A percentile compares a stretch with the other conserved stretches of the same genome.
These are phyloP conservation scores for Eurytoma adleriae DNA, from an alignment of 2,888 invertebrate species.

Conservation along the genomic window DNA sequence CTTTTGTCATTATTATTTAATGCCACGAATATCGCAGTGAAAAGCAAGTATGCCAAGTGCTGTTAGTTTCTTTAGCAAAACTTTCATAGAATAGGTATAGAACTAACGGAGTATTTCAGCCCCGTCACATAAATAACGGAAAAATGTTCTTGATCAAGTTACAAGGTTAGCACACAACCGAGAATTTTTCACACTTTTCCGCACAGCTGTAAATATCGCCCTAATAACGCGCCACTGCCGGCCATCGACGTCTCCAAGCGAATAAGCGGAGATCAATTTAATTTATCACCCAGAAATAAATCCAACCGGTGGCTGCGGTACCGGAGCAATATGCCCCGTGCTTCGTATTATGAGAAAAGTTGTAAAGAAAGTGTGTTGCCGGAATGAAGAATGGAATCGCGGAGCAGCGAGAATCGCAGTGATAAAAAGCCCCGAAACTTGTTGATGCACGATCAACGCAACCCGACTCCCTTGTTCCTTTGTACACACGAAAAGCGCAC, in stretches of 20 bases:
- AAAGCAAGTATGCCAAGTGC: too few relatives aligned
- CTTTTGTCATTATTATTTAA: too few relatives aligned
- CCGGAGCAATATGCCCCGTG: slow-evolving; percentile 10
- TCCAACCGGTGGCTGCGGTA: not conserved
- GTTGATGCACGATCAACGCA: slow-evolving; percentile 24
- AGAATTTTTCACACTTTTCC: not conserved
- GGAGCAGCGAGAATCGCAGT: not conserved
- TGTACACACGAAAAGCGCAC: not conserved
- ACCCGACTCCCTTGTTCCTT: too few relatives aligned
- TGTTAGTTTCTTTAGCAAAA: too few relatives aligned
- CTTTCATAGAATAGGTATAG: too few relatives aligned
- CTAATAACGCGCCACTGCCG: not conserved
- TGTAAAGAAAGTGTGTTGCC: slow-evolving; percentile 9
- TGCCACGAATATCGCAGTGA: too few relatives aligned
- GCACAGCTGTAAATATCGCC: not conserved
- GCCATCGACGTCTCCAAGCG: not conserved
- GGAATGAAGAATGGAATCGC: slow-evolving; percentile 27
- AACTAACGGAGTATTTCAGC: too few relatives aligned
- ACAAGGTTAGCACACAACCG: not conserved
- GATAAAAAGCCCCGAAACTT: slow-evolving; percentile 46
- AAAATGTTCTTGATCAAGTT: not conserved
- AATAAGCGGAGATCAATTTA: slow-evolving; percentile 11
- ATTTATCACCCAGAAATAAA: slow-evolving; percentile 35
- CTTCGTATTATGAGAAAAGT: slow-evolving; percentile 46
- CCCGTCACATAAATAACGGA: not conserved